Evolutionary conservation across 2,797 vertebrate genomes (phyloP), one percentile per base, ranked within the genome.

Genomic region (Acestrorhynchus altus): DNA sequence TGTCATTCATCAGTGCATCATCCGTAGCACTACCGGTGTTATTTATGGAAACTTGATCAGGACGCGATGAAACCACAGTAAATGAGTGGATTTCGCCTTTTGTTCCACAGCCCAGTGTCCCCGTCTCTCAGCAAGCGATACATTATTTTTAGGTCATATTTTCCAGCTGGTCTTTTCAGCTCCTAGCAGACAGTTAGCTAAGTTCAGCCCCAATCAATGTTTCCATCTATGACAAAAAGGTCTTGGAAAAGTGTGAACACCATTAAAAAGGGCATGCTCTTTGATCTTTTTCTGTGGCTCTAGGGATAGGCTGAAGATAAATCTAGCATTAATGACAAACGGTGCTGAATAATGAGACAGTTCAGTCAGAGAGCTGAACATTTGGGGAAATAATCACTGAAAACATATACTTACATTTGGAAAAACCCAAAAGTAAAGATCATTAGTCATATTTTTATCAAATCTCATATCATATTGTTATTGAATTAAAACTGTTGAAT

Each of bases 11-110:
- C 87, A 63, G 76, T 86, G 87, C 82, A 84, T 87, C 74, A 87
- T 88, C 84, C 84, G 87, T 87, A 82, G 81, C 86, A 82, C 88
- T 88, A 64, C 85, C 81, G 2, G 9, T 84, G 20, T 49, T 90
- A 90, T 91, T 93, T 87, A 85, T 61, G 11, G 93, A 89, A 89
- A 90, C 86, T 85, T 87, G 86, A 90, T 84, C 78, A 66, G 74
- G 81, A 82, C 40, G 75, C 81, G 89, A 89, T 93, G 93, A 94
- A 91, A 92, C 85, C 78, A 77, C 63, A 72, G 83, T 86, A 87
- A 86, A 84, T 86, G 79, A 79, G 65, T 79, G 81, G 80, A 83
- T 87, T 81, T 66, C 72, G 74, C 69, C 65, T 76, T 82, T 83
- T 81, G 78, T 79, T 70, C 65, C 4, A 52, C 42, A n/a, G 52